Evolutionary conservation across 2,797 vertebrate species (phyloP), one percentile per base, ranked within the genome.

Genomic region (Gallinago nigripennis): DNA sequence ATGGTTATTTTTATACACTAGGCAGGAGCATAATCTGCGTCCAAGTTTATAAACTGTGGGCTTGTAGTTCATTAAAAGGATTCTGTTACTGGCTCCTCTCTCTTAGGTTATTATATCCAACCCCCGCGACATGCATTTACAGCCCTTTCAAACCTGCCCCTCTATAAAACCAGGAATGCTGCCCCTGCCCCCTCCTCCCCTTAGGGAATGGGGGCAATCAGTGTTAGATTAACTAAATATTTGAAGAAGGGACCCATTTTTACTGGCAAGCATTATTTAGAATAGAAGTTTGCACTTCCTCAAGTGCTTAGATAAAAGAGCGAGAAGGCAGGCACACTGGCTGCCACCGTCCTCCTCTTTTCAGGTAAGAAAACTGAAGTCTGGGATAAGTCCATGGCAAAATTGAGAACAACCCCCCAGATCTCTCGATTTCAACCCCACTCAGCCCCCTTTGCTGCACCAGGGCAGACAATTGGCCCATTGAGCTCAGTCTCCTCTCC

Each of bases 31-130:
- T 87, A 96, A 95, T 94, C 86, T 95, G 53, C 4, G 58, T 92
- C 88, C 95, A 94, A 94, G 90, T 96, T 95, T 94, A 95, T 95
- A 94, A 96, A 96, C 92, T 95, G 83, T 13, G 69, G 71, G 69
- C 43, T 96, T 92, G 83, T 78, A 94, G 92, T 94, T 96, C 92
- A 89, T 96, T 92, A 96, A 95, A 95, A 82, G 86, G 86, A 95
- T 95, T 97, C 90, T 87, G 64, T 97, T 95, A 87, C 94, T 53
- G n/a, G 61, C 84, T 95, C 72, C 45, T 41, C 68, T 94, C 85
- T 85, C 64, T 35, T 33, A 11, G 75, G 75, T 89, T 92, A 90
- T 85, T 91, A 89, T 27, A 92, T 88, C 82, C 92, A 86, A 31
- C 10, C 58, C 79, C 82, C 0, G 0, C 13, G 7, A 82, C 50